Evolutionary conservation across 2,888 invertebrate genomes (phyloP).

Genomic region (Acrobasis suavella): DNA sequence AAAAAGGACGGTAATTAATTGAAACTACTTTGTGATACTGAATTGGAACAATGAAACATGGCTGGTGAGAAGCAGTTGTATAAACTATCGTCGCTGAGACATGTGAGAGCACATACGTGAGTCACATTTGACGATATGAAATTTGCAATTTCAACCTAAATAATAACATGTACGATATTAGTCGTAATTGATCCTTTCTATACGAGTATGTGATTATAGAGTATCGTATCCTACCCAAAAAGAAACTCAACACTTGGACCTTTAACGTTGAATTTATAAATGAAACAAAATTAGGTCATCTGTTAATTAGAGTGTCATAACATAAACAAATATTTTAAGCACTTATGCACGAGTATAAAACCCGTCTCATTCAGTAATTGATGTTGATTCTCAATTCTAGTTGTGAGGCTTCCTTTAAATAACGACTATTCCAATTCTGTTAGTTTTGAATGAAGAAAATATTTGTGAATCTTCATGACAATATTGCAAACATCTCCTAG

Average conservation of each 20-base stretch:
- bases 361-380: slow-evolving; percentile 2
- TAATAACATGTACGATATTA: too few species aligned
- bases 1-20: not conserved
- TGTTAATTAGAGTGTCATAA: not conserved
- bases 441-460: not conserved
- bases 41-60: slow-evolving; percentile 7
- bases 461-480: not conserved
- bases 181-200: too few species aligned
- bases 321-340: slow-evolving; percentile 7
- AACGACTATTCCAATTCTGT: too few species aligned
- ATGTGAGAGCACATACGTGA: not conserved
- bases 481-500: not conserved
- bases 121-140: not conserved
- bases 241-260: too few species aligned
- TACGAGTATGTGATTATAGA: too few species aligned
- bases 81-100: slow-evolving; percentile 1
- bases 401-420: not conserved
- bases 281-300: not conserved
- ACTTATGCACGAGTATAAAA: not conserved
- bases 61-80: slow-evolving; percentile 7
- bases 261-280: too few species aligned
- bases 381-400: not conserved
- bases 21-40: not conserved
- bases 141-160: not conserved
- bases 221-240: too few species aligned